Evolutionary conservation across 1,140 invertebrate genomes (phyloP).

Genomic region (Euura saliciscinereae): DNA sequence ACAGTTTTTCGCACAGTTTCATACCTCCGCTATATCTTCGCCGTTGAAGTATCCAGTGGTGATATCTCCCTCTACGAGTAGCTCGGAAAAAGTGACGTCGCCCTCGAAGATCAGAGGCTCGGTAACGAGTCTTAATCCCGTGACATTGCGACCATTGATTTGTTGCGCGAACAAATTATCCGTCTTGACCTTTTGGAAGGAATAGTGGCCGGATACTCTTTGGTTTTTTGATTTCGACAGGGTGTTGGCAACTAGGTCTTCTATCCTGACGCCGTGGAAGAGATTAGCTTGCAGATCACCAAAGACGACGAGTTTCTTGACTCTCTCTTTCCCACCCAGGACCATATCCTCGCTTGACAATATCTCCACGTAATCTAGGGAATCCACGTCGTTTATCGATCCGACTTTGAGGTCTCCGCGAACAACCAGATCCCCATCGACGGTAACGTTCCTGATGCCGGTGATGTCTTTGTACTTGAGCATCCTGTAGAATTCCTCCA

Average conservation of each 20-base stretch:
- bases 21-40: slow-evolving; percentile 26
- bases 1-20: neutral
- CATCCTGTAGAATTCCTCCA: neutral
- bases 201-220: slow-evolving; percentile 19
- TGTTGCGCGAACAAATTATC: slow-evolving; percentile 22
- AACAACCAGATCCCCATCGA: slow-evolving; percentile 34
- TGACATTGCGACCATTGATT: slow-evolving; percentile 29
- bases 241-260: slow-evolving; percentile 23
- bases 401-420: slow-evolving; percentile 20
- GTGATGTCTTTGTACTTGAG: neutral
- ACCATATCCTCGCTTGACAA: slow-evolving; percentile 19
- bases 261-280: slow-evolving; percentile 20
- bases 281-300: slow-evolving; percentile 23
- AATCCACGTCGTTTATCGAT: slow-evolving; percentile 21
- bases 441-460: slow-evolving; percentile 15
- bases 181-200: slow-evolving; percentile 21
- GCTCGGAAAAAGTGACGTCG: slow-evolving; percentile 32
- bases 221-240: slow-evolving; percentile 33
- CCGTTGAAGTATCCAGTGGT: slow-evolving; percentile 27
- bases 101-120: slow-evolving; percentile 27
- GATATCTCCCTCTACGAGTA: slow-evolving; percentile 30
- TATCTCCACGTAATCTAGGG: slow-evolving; percentile 25
- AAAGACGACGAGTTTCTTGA: slow-evolving; percentile 27
- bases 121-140: slow-evolving; percentile 29
- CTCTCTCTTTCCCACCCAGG: slow-evolving; percentile 13